A percentile compares a stretch with the other conserved stretches of the same genome.
These are phyloP conservation scores for Caenorhabditis latens DNA, from an alignment of 1,140 invertebrate genomes.

Conservation along the genomic window DNA sequence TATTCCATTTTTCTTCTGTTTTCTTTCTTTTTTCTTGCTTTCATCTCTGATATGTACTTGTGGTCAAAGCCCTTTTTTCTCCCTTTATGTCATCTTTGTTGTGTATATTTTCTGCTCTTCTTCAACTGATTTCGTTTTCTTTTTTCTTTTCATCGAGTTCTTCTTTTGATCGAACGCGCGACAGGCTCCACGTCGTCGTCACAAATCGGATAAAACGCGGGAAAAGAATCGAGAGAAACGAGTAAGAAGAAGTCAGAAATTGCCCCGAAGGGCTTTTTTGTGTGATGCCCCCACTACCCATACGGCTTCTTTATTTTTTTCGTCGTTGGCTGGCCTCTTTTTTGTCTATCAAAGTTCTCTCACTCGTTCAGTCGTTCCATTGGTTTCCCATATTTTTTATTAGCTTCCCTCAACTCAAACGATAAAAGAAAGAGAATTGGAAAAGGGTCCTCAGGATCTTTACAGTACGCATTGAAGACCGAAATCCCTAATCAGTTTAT, in stretches of 20 bases:
- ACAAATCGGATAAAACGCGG: conserved; percentile 31
- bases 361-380: conserved; percentile 1
- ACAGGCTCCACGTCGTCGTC: not conserved
- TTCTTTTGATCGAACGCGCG: conserved; percentile 26
- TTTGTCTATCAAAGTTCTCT: conserved; percentile 49
- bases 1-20: not conserved
- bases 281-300: not conserved
- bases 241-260: conserved; percentile 41
- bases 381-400: not conserved
- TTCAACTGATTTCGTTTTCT: conserved; percentile 41
- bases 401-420: not conserved
- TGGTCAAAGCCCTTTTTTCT: not conserved
- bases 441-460: not conserved
- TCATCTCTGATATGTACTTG: conserved; percentile 48
- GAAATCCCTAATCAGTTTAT: too few relatives aligned
- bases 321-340: not conserved
- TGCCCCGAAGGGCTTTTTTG: conserved; percentile 38
- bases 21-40: not conserved
- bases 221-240: conserved; percentile 2
- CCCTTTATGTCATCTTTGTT: conserved; percentile 5
- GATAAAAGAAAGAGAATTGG: not conserved
- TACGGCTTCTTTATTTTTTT: not conserved
- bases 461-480: too few relatives aligned
- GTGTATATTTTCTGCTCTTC: not conserved
- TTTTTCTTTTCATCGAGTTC: conserved; percentile 40